Conservation (phyloP, 1,140 invertebrate species). For the Oryctes rhinoceros region DNA sequence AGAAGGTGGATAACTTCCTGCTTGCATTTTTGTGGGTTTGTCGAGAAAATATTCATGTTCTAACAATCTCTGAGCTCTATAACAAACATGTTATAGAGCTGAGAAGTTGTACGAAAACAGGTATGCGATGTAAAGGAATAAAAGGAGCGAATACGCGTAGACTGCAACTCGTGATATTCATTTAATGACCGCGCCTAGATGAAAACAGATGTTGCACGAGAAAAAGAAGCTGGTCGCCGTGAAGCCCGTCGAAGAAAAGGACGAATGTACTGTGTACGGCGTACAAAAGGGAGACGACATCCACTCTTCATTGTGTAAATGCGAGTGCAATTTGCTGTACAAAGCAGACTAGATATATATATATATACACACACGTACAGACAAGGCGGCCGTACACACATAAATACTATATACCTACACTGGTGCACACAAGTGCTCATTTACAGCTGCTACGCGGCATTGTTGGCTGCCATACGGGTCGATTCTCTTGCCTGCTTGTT, state of each 20-base stretch:
- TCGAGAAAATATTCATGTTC: no score
- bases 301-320: not conserved
- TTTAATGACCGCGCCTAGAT: constrained; percentile 6
- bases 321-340: constrained; percentile 17
- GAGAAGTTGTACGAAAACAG: no score
- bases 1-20: no score
- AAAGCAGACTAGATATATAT: not conserved
- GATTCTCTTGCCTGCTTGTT: not conserved
- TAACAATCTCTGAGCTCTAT: no score
- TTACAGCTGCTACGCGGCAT: constrained; percentile 16
- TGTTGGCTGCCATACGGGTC: not conserved
- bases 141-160: not conserved
- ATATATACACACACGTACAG: no score
- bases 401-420: not conserved
- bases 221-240: not conserved
- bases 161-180: not conserved
- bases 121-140: no score
- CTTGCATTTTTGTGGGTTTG: no score
- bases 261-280: not conserved
- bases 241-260: not conserved
- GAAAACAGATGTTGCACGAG: not conserved
- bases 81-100: no score
- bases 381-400: not conserved
- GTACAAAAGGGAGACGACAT: constrained; percentile 1
- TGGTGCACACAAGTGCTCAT: constrained; percentile 13